Evolutionary conservation across 1,140 invertebrate genomes (phyloP).

Genomic region (Lanistes nyassanus): DNA sequence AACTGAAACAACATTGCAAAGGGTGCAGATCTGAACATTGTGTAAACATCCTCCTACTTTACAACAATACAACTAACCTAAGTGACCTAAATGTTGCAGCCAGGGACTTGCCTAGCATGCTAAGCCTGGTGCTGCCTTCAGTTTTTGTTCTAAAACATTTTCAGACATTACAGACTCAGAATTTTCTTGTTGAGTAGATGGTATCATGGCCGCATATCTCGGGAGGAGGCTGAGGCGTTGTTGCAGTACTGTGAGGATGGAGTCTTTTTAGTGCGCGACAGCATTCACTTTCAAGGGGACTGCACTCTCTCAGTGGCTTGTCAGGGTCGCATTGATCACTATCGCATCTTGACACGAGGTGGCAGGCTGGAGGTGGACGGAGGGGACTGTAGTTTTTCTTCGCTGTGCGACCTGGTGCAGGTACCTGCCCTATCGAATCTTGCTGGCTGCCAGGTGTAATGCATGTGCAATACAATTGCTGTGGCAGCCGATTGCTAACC

Average conservation of each 20-base stretch:
- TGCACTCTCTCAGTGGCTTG: slow-evolving; percentile 92
- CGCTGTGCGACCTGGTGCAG: slow-evolving; percentile 57
- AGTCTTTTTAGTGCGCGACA: slow-evolving; percentile 95
- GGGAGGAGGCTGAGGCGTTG: slow-evolving; percentile 92
- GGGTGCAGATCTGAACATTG: too few species aligned
- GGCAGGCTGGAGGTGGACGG: slow-evolving; percentile 57
- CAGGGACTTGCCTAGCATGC: too few species aligned
- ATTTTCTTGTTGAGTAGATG: slow-evolving; percentile 74
- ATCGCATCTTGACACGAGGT: slow-evolving; percentile 50
- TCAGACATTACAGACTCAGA: too few species aligned
- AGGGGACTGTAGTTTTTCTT: slow-evolving; percentile 56
- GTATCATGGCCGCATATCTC: slow-evolving; percentile 98
- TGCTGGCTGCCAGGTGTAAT: neutral
- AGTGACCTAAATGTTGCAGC: too few species aligned
- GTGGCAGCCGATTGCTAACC: neutral
- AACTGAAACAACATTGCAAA: too few species aligned
- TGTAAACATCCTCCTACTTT: too few species aligned
- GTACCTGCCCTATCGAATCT: slow-evolving; percentile 37
- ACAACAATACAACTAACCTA: too few species aligned
- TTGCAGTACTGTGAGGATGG: slow-evolving; percentile 80
- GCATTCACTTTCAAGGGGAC: slow-evolving; percentile 98
- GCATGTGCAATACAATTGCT: neutral
- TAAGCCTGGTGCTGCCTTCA: too few species aligned
- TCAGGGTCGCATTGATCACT: slow-evolving; percentile 55
- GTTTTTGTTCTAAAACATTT: too few species aligned